Percentiles rank a stretch among this genome's conserved stretches.
Conservation (phyloP, 2,113 vertebrate genomes). For the Toxotes chatareus region DNA sequence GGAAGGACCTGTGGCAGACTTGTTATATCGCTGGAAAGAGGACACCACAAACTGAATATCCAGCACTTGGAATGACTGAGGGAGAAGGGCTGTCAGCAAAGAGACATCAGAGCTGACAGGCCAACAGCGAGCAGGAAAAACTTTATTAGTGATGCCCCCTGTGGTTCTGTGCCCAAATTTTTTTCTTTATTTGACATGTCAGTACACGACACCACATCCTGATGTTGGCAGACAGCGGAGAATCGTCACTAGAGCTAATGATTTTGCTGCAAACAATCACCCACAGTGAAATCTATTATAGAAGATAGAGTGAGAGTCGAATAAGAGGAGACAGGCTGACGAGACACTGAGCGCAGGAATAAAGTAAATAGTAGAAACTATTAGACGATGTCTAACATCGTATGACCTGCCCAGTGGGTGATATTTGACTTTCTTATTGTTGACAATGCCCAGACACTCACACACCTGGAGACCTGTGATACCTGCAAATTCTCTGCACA, state of each 20-base stretch:
- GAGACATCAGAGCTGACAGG: slow-evolving; percentile 37
- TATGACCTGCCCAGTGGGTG: slow-evolving; percentile 16
- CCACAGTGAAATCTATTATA: background rate
- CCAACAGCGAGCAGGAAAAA: background rate
- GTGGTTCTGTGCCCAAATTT: background rate
- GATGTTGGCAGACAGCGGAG: background rate
- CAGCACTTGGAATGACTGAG: slow-evolving; percentile 52
- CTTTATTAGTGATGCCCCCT: background rate
- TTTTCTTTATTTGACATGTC: background rate
- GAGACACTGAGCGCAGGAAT: background rate
- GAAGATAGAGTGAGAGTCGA: background rate
- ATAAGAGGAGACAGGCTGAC: background rate
- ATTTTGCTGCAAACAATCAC: background rate
- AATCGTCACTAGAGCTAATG: background rate
- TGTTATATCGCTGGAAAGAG: slow-evolving; percentile 57
- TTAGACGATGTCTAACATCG: slow-evolving; percentile 4
- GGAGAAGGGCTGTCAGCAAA: background rate
- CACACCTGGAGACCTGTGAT: slow-evolving; percentile 36
- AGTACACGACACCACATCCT: background rate
- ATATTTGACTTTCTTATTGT: slow-evolving; percentile 32
- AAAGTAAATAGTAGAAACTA: slow-evolving; percentile 5
- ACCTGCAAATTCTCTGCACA: slow-evolving; percentile 45
- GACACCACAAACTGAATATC: slow-evolving; percentile 53
- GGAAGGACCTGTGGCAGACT: slow-evolving; percentile 51
- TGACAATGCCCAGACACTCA: slow-evolving; percentile 4